Conservation (phyloP, 1,140 invertebrate genomes). For the Cydia pomonella region DNA sequence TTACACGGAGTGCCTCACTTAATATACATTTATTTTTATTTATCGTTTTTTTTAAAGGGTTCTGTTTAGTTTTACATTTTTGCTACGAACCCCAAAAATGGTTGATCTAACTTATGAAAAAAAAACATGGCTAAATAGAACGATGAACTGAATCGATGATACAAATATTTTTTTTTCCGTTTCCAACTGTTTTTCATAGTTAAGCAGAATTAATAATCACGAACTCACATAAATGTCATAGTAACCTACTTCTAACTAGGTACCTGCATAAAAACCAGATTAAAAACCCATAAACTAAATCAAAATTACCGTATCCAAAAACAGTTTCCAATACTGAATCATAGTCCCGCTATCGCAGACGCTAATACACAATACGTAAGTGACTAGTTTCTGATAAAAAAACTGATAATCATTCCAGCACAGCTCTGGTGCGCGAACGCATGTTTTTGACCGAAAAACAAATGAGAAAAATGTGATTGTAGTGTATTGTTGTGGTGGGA, state of each 20-base stretch:
- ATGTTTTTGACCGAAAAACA: constrained; percentile 16
- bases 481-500: background rate
- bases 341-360: constrained; percentile 28
- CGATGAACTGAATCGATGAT: too few relatives aligned
- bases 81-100: too few relatives aligned
- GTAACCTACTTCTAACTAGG: background rate
- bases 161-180: too few relatives aligned
- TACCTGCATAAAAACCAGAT: background rate
- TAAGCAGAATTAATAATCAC: background rate
- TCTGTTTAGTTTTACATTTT: too few relatives aligned
- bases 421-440: constrained; percentile 12
- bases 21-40: too few relatives aligned
- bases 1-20: too few relatives aligned
- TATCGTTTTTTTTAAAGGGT: too few relatives aligned
- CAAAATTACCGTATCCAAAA: constrained; percentile 28
- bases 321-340: constrained; percentile 22
- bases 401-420: constrained; percentile 29
- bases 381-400: constrained; percentile 33
- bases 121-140: too few relatives aligned
- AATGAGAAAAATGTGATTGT: background rate
- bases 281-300: constrained; percentile 21
- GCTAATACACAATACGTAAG: constrained; percentile 29
- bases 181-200: background rate
- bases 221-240: background rate
- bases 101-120: too few relatives aligned